Evolutionary conservation across 2,888 invertebrate genomes (phyloP).

Genomic region (Seira musarum): DNA sequence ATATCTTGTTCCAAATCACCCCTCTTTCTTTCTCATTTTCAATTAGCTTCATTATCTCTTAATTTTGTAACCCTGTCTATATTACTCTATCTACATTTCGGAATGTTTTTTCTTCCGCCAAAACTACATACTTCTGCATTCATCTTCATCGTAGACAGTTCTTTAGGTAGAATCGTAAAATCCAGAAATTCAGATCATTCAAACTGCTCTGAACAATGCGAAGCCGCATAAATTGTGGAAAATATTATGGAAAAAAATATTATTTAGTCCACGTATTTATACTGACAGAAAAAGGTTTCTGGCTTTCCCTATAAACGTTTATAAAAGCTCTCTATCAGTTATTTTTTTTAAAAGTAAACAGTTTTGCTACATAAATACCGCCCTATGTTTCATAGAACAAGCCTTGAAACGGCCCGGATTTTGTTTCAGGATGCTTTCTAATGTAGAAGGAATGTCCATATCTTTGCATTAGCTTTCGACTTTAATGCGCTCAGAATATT

Average conservation of each 20-base stretch:
- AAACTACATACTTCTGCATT: background rate
- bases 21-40: slow-evolving; percentile 9
- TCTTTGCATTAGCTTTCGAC: too few relatives aligned
- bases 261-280: background rate
- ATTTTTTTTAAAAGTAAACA: too few relatives aligned
- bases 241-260: background rate
- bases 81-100: slow-evolving; percentile 4
- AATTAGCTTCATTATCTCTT: slow-evolving; percentile 6
- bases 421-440: too few relatives aligned
- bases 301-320: slow-evolving; percentile 40
- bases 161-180: background rate
- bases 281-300: slow-evolving; percentile 36
- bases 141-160: background rate
- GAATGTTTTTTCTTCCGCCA: background rate
- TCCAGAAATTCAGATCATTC: slow-evolving; percentile 22
- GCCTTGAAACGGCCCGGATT: too few relatives aligned
- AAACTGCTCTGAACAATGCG: slow-evolving; percentile 27
- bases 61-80: background rate
- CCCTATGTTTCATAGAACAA: too few relatives aligned
- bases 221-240: background rate
- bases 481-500: too few relatives aligned
- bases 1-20: background rate
- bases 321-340: too few relatives aligned
- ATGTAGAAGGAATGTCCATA: too few relatives aligned
- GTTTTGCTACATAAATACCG: too few relatives aligned